Evolutionary conservation across 2,113 vertebrate genomes (phyloP), one percentile per base, ranked within the genome.

Genomic region (Turnix velox): DNA sequence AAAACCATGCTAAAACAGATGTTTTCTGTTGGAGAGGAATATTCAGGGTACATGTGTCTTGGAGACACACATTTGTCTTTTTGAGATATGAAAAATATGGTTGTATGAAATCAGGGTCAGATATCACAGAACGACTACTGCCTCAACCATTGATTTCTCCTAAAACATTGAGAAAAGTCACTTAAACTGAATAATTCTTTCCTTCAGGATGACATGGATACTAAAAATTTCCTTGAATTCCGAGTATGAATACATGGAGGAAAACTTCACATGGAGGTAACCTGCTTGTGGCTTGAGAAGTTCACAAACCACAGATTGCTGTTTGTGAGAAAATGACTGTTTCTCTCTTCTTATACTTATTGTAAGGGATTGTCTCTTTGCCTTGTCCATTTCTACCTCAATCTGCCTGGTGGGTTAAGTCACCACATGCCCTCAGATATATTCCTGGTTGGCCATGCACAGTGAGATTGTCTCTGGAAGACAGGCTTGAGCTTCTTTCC

Each of bases 391-490:
- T 22, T 85, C 76, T 75, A 52, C 30, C 51, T 89, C 0, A 0
- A 7, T 79, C 48, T 85, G 15, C 24, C 37, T 79, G 33, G 6
- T 71, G 39, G 42, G 30, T 69, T 62, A 23, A 69, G 7, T 27
- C 8, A 6, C 39, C 18, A 3, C 25, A 23, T 18, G 22, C 10
- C 12, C 25, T 63, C 1, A 1, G n/a, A 39, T 10, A 39, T 46
- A 9, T 73, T 87, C 33, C 45, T 31, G 17, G 20, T 5, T 62
- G 57, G 16, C 63, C 20, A 19, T 77, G 4, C 20, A 43, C 0
- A 0, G 8, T 0, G 1, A 31, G 54, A 39, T 43, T 66, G 30
- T 54, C 12, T 57, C 72, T 46, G 28, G 65, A 69, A 80, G 15
- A 22, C 0, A 11, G 24, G 11, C 9, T 74, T 62, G 16, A 68